These are phyloP conservation scores for Eupithecia insigniata DNA, from an alignment of 2,888 invertebrate species.

Conservation along the genomic window DNA sequence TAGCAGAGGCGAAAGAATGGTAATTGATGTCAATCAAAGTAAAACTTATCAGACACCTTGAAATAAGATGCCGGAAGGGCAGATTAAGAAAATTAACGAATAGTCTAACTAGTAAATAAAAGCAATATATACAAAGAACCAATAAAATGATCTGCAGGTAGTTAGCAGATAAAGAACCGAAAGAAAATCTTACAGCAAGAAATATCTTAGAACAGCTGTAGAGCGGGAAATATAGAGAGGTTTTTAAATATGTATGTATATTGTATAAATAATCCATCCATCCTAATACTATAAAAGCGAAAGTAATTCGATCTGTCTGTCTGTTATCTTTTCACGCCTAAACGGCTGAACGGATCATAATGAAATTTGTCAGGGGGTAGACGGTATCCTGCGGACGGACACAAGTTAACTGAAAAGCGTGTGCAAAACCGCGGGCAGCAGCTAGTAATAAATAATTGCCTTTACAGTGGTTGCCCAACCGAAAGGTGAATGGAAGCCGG, in stretches of 20 bases:
- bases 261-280: too few species aligned
- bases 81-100: background rate
- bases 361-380: too few species aligned
- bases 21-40: background rate
- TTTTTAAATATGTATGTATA: too few species aligned
- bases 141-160: too few species aligned
- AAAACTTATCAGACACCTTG: background rate
- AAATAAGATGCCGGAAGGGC: background rate
- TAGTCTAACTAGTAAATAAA: background rate
- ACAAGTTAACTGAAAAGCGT: too few species aligned
- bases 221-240: background rate
- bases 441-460: background rate
- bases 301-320: too few species aligned
- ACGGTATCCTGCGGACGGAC: too few species aligned
- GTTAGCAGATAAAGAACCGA: background rate
- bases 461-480: constrained; percentile 91
- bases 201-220: background rate
- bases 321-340: too few species aligned
- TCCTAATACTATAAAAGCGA: too few species aligned
- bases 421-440: too few species aligned
- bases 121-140: background rate
- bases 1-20: too few species aligned
- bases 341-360: too few species aligned
- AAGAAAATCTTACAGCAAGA: background rate
- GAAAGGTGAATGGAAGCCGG: constrained; percentile 92